Base-by-base conservation (phyloP, 2,797 vertebrate species). In the Steatocranus sp. region DNA sequence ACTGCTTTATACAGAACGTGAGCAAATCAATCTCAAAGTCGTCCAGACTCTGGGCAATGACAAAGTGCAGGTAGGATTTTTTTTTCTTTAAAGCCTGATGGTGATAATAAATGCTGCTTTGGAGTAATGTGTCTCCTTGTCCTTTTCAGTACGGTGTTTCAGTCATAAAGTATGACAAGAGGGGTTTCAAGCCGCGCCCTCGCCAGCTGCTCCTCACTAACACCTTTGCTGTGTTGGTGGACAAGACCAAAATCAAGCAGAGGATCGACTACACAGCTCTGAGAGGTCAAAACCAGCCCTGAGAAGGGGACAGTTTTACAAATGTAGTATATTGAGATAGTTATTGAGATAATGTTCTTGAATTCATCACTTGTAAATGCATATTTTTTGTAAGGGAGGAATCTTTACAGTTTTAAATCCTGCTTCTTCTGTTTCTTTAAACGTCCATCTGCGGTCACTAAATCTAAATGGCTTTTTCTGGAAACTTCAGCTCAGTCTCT, bases 101-200 rank as follows among this genome's bases (percentile, higher is more conserved):
- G 32, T 7, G 1, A 43, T 43, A 8, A 30, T 77, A 11, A 70
- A 75, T 75, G 3, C 36, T 68, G 14, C 50, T 30, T 75, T 4
- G 56, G 61, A 49, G 5, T 85, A 41, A 83, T 25, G 23, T 25
- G 5, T 83, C 25, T 79, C 34, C 15, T 70, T 81, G 53, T 88
- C 50, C 75, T 84, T 51, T 25, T 78, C 93, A 99, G 99, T 99
- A 99, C 0, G 98, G 97, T 0, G 97, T 97, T 54, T 93, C 97
- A 0, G 98, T 99, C n/a, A 96, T 95, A 25, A 99, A 99, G 90
- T 99, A 99, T 0, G 99, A 99, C 95, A 96, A 98, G 27, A 97
- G 95, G 79, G 98, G 99, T 41, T 99, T 98, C 94, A 98, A 98
- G 75, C 96, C 98, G 0, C 94, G 98, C 10, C 86, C 96, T 0